phyloP scores from a whole-genome alignment of 1,140 invertebrate genomes.

The Nasonia longicornis region DNA sequence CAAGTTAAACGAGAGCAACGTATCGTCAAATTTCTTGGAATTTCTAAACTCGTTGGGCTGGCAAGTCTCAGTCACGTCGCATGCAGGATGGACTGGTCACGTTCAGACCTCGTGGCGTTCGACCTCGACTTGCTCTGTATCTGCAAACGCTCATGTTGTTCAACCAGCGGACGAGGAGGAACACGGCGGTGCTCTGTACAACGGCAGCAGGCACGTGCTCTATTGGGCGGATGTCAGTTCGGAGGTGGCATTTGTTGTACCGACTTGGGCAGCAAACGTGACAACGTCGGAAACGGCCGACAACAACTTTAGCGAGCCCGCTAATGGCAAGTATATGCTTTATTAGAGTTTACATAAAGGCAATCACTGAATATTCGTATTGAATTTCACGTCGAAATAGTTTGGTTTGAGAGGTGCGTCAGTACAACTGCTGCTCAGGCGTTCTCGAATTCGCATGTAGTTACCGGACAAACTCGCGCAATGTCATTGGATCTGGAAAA shows the following conservation, averaged over 20 bases:
- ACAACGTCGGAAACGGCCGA: constrained; percentile 52
- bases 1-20: constrained; percentile 66
- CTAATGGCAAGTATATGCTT: constrained; percentile 54
- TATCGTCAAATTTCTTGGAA: constrained; percentile 82
- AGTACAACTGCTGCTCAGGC: constrained; percentile 63
- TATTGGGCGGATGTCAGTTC: constrained; percentile 97
- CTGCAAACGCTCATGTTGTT: constrained; percentile 43
- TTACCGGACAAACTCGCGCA: constrained; percentile 70
- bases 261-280: constrained; percentile 73
- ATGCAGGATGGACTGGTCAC: constrained; percentile 93
- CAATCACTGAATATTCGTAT: not conserved
- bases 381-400: constrained; percentile 48
- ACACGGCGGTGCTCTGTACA: constrained; percentile 77
- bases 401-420: constrained; percentile 74
- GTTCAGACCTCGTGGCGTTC: constrained; percentile 82
- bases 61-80: constrained; percentile 84
- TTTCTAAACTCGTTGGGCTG: constrained; percentile 87
- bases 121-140: constrained; percentile 57
- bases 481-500: constrained; percentile 80
- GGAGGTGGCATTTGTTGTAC: constrained; percentile 95
- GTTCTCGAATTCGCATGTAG: constrained; percentile 50
- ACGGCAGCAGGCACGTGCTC: constrained; percentile 80
- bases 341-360: not conserved
- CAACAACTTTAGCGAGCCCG: constrained; percentile 57
- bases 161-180: constrained; percentile 49